phyloP scores from a whole-genome alignment of 2,113 vertebrate genomes.

The Callaeas wilsoni region DNA sequence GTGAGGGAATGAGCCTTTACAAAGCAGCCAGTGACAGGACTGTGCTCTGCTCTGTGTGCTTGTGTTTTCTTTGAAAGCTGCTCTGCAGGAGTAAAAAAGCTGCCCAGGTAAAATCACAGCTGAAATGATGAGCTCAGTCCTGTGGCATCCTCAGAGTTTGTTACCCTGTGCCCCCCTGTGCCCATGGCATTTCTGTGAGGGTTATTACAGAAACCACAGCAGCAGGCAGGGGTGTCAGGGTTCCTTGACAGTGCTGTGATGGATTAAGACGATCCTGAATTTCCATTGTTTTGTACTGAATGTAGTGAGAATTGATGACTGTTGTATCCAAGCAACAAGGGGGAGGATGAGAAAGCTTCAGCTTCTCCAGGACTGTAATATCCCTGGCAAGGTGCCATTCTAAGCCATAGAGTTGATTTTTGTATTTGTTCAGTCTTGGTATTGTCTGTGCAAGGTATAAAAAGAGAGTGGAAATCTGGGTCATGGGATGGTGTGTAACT shows the following conservation, averaged over 20 bases:
- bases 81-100: neutral
- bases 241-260: conserved; percentile 51
- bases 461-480: neutral
- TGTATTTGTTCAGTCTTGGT: neutral
- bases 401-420: neutral
- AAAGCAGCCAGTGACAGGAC: rapidly evolving
- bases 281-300: conserved; percentile 43
- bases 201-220: neutral
- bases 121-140: neutral
- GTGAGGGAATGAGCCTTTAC: rapidly evolving
- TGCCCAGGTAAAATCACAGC: neutral
- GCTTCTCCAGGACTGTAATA: neutral
- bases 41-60: neutral
- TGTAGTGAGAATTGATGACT: conserved; percentile 44
- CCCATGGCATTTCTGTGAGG: neutral
- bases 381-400: neutral
- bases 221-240: neutral
- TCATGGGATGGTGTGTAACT: neutral
- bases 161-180: neutral
- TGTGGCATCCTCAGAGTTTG: neutral
- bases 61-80: neutral
- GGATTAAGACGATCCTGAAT: conserved; percentile 59
- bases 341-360: neutral
- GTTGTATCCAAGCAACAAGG: conserved; percentile 28
- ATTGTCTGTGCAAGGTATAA: neutral